These are phyloP conservation scores for Spodoptera picta DNA, from an alignment of 2,888 invertebrate genomes.

Conservation along the genomic window DNA sequence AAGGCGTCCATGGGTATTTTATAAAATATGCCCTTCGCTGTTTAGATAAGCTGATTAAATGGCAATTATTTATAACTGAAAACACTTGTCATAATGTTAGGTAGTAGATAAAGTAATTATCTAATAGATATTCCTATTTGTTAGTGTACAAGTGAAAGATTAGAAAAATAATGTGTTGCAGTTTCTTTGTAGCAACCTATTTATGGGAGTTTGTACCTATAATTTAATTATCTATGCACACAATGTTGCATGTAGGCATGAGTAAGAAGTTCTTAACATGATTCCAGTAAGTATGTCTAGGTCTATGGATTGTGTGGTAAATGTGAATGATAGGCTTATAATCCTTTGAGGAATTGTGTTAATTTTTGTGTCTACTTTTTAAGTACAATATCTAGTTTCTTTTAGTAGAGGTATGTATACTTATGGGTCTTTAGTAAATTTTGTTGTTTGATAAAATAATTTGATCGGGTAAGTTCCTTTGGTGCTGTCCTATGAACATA, in stretches of 20 bases:
- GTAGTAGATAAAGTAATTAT: no score
- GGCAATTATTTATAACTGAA: slow-evolving; percentile 18
- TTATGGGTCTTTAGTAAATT: no score
- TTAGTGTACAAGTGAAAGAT: slow-evolving; percentile 14
- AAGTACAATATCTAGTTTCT: no score
- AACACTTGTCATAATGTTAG: slow-evolving; percentile 4
- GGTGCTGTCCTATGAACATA: no score
- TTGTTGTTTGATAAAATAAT: no score
- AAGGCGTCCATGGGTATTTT: neutral
- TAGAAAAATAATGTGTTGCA: slow-evolving; percentile 24
- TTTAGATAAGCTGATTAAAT: slow-evolving; percentile 23
- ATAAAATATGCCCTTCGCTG: slow-evolving; percentile 15
- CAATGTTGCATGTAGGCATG: slow-evolving; percentile 10
- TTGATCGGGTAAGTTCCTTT: no score
- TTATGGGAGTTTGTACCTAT: slow-evolving; percentile 24
- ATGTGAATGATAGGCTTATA: no score
- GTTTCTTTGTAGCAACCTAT: slow-evolving; percentile 27
- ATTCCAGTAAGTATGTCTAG: slow-evolving; percentile 27
- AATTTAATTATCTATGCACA: slow-evolving; percentile 46
- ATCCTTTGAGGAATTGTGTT: no score
- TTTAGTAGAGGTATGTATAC: no score
- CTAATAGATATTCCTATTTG: slow-evolving; percentile 3
- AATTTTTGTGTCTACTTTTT: no score
- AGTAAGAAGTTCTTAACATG: slow-evolving; percentile 21
- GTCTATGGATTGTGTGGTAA: neutral